These are phyloP conservation scores for Delphinus delphis DNA, from an alignment of 2,113 vertebrate species.

Conservation along the genomic window DNA sequence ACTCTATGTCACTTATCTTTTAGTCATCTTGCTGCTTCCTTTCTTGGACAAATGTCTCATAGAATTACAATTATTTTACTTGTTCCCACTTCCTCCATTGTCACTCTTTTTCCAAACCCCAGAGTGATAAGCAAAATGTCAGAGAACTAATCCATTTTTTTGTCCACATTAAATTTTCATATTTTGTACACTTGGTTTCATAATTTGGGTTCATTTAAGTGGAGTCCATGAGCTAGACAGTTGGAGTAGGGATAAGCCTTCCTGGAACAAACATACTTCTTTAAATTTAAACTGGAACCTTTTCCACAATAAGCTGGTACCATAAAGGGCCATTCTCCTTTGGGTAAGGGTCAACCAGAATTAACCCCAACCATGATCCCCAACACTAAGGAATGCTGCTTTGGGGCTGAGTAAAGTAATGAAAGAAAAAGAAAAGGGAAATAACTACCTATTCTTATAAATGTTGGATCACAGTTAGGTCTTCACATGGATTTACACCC, in stretches of 20 bases:
- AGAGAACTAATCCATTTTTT: background rate
- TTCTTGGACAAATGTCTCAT: background rate
- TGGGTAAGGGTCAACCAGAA: background rate
- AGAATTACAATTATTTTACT: background rate
- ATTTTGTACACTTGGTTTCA: background rate
- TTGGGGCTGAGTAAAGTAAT: background rate
- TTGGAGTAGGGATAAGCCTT: background rate
- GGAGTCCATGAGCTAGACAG: background rate
- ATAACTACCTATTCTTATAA: background rate
- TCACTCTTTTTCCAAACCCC: background rate
- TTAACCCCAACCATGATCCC: background rate
- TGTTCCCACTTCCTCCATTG: background rate
- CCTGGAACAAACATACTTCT: background rate
- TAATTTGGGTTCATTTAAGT: background rate
- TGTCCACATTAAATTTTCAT: background rate
- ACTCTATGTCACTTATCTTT: background rate
- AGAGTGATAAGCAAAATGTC: background rate
- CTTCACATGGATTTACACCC: background rate
- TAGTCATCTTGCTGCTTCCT: background rate
- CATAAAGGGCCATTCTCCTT: background rate
- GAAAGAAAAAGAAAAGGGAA: background rate
- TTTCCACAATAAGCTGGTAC: background rate
- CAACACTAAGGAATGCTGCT: background rate
- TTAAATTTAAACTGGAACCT: background rate
- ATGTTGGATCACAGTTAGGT: background rate